Evolutionary conservation across 2,113 vertebrate genomes (phyloP), one percentile per base, ranked within the genome.

Genomic region (Rhabdornis inornatus): DNA sequence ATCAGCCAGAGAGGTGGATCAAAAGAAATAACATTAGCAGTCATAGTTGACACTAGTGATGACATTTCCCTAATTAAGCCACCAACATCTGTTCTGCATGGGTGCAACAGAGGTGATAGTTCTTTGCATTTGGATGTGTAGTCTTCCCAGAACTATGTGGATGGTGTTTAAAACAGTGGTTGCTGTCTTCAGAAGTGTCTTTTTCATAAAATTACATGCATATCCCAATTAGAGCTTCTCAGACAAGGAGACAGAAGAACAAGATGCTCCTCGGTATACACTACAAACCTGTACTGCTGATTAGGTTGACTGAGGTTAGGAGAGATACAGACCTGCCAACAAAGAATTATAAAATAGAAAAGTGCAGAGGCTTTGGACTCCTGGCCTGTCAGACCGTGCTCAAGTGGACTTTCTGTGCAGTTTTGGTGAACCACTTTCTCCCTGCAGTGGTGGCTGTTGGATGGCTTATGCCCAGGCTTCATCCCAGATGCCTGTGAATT

Each of bases 251-350:
- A 61, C 7, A 49, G n/a, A 72, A 90, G 42, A 61, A 37, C 10
- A 27, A 24, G 42, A 30, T 21, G 28, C 7, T 8, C 15, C 3
- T 22, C 45, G 28, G 3, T n/a, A n/a, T 66, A 8, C 21, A 13
- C 28, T 69, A 13, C 3, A 42, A 33, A 66, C 5, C 8, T 3
- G 2, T 9, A 8, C 13, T 57, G 17, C 20, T 63, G 9, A 24
- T 47, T 42, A 27, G 4, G 35, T 75, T 90, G 25, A 37, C 37
- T 16, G 45, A 85, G 8, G 10, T 15, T 45, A 16, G 47, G 23
- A 56, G 30, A 28, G 9, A 31, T 0, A 1, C 45, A 80, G 45
- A 47, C 25, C 69, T 7, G 1, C 6, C 20, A 37, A 8, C 4
- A 37, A 11, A 6, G 77, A 76, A 59, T 19, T 18, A 4, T 27